These are phyloP conservation scores for Brachyhypopomus gauderio DNA, from an alignment of 2,113 vertebrate genomes.

Conservation along the genomic window DNA sequence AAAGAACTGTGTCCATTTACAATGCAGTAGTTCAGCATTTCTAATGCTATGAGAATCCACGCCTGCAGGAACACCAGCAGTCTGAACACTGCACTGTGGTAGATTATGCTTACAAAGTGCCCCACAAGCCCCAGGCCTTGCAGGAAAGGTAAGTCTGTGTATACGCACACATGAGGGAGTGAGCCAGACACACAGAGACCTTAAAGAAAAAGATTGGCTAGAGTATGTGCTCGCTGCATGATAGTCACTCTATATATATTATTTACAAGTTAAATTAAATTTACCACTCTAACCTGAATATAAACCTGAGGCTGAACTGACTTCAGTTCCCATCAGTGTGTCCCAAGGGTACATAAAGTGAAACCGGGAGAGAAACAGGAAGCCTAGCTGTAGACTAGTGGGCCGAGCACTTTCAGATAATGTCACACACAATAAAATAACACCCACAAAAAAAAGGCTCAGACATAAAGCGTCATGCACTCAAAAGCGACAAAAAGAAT, in stretches of 20 bases:
- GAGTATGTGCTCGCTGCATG: not conserved
- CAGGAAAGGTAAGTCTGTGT: too few relatives aligned
- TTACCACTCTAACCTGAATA: not conserved
- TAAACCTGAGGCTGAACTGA: not conserved
- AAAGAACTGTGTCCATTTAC: not conserved
- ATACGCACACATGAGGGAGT: too few relatives aligned
- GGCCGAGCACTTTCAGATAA: not conserved
- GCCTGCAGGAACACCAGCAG: not conserved
- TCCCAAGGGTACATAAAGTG: not conserved
- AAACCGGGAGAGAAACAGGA: not conserved
- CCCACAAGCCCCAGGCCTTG: too few relatives aligned
- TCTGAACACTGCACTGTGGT: not conserved
- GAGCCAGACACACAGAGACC: too few relatives aligned
- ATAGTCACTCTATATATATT: constrained; percentile 37
- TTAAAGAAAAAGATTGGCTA: too few relatives aligned
- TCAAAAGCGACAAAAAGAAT: not conserved
- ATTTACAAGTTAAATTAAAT: constrained; percentile 53
- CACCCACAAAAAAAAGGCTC: too few relatives aligned
- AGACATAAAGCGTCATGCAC: not conserved
- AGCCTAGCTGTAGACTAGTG: not conserved
- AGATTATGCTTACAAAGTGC: not conserved
- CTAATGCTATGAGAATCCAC: not conserved
- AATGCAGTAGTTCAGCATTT: not conserved
- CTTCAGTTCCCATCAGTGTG: not conserved
- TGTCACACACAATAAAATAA: not conserved